Conservation (phyloP, 2,797 vertebrate species). For the Benthosema pterotum region DNA sequence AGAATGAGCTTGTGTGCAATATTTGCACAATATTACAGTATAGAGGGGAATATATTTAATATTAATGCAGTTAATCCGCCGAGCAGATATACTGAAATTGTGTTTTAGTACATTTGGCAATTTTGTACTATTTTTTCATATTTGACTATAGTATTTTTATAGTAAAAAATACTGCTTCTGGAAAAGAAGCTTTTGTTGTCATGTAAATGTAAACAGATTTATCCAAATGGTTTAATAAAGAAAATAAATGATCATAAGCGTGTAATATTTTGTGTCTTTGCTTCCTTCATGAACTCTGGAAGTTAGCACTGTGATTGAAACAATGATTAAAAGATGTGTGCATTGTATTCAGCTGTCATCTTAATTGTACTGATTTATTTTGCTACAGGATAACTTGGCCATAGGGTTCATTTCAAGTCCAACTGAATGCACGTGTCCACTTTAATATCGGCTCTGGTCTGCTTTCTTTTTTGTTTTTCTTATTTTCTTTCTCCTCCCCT, state of each 20-base stretch:
- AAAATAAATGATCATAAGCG: conserved; percentile 51
- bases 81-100: conserved; percentile 34
- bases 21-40: conserved; percentile 74
- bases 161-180: conserved; percentile 50
- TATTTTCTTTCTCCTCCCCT: too few relatives aligned
- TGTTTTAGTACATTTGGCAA: conserved; percentile 43
- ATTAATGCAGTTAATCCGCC: conserved; percentile 47
- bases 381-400: not conserved
- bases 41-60: conserved; percentile 75
- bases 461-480: too few relatives aligned
- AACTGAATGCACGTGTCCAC: not conserved
- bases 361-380: too few relatives aligned
- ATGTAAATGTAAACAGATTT: conserved; percentile 64
- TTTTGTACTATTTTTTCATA: conserved; percentile 77
- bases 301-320: not conserved
- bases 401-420: not conserved
- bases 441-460: not conserved
- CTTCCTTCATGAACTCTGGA: not conserved
- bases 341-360: not conserved
- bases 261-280: conserved; percentile 48
- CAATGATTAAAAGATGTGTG: not conserved
- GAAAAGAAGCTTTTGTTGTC: conserved; percentile 49
- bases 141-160: conserved; percentile 77
- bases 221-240: conserved; percentile 71
- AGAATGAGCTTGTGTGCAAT: conserved; percentile 78